phyloP scores from a whole-genome alignment of 2,888 invertebrate species.

The Synanthedon andrenaeformis region DNA sequence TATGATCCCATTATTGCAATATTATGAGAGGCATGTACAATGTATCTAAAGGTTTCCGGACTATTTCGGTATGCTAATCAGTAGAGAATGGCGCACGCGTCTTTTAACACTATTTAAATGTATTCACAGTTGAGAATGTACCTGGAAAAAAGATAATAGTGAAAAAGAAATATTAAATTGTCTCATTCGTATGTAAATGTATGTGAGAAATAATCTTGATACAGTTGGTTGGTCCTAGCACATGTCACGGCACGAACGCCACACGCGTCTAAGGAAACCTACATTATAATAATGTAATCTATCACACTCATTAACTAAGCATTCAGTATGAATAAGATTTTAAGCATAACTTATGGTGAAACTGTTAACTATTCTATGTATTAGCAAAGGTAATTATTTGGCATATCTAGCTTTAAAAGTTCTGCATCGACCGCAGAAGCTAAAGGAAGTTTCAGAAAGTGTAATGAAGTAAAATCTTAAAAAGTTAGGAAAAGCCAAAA shows the following conservation, averaged over 20 bases:
- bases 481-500: too few species aligned
- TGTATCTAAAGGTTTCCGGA: constrained; percentile 14
- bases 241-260: constrained; percentile 28
- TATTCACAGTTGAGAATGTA: constrained; percentile 45
- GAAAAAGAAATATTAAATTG: constrained; percentile 50
- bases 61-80: constrained; percentile 31
- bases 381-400: too few species aligned
- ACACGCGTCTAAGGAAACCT: constrained; percentile 18
- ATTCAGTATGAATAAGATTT: background rate
- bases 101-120: constrained; percentile 44
- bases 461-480: too few species aligned
- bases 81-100: constrained; percentile 40
- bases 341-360: too few species aligned
- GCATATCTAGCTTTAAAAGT: too few species aligned
- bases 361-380: too few species aligned
- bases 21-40: constrained; percentile 13
- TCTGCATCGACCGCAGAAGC: too few species aligned
- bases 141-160: constrained; percentile 45
- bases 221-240: constrained; percentile 23
- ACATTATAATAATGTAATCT: background rate
- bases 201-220: constrained; percentile 48
- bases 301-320: too few species aligned
- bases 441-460: too few species aligned
- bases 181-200: constrained; percentile 54
- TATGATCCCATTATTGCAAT: constrained; percentile 15